Conservation (phyloP, 2,113 vertebrate species). For the Setophaga coronata region DNA sequence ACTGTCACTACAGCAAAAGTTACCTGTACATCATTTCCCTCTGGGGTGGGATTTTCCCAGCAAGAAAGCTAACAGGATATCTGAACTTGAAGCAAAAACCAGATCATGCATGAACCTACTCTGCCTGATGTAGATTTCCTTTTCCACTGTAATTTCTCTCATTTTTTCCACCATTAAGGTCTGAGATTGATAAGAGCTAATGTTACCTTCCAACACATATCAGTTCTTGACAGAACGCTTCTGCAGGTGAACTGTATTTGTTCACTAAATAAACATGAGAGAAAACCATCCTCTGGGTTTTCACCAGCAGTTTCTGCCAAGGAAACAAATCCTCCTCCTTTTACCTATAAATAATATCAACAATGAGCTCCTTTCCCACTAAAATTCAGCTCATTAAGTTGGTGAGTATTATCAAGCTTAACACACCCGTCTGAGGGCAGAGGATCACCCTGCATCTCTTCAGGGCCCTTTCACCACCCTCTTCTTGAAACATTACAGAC, state of each 20-base stretch:
- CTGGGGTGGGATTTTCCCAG: background rate
- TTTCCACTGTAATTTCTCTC: background rate
- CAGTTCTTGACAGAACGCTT: background rate
- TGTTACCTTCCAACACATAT: background rate
- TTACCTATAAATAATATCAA: background rate
- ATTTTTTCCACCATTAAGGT: background rate
- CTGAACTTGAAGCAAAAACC: background rate
- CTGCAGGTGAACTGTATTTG: background rate
- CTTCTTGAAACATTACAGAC: background rate
- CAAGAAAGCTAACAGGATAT: background rate
- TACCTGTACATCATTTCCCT: background rate
- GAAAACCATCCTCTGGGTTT: background rate
- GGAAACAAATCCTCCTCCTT: background rate
- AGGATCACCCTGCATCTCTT: background rate
- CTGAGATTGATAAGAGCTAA: background rate
- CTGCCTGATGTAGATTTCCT: background rate
- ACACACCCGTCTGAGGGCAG: background rate
- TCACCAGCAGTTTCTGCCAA: background rate
- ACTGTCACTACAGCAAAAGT: background rate
- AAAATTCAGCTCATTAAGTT: background rate
- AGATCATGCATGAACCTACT: background rate
- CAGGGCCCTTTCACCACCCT: background rate
- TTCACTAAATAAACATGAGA: background rate
- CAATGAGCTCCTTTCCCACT: background rate
- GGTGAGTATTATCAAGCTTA: background rate